phyloP scores from a whole-genome alignment of 53 echinoderm and acorn worm species.

The Antedon mediterranea region DNA sequence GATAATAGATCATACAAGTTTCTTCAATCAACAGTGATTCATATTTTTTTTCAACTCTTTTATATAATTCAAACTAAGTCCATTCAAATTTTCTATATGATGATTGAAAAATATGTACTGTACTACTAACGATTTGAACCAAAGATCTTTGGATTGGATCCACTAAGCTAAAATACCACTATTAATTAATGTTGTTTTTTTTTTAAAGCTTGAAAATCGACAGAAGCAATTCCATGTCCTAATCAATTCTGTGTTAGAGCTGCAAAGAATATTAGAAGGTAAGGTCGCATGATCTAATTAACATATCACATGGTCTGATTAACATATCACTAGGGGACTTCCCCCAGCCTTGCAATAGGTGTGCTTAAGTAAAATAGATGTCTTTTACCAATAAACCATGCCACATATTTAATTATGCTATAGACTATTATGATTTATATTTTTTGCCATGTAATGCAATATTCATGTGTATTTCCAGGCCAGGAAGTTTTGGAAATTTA shows the following conservation, averaged over 20 bases:
- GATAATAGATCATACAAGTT: too few species aligned
- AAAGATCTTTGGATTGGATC: too few species aligned
- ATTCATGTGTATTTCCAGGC: background rate
- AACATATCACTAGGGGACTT: background rate
- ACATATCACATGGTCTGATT: background rate
- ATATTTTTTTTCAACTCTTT: too few species aligned
- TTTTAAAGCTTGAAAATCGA: slow-evolving; percentile 61
- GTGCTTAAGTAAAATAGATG: background rate
- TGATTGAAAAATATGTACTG: too few species aligned
- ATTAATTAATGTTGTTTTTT: background rate
- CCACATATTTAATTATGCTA: background rate
- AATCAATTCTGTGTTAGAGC: slow-evolving; percentile 73
- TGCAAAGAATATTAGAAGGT: slow-evolving; percentile 91
- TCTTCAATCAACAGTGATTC: too few species aligned
- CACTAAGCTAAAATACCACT: too few species aligned
- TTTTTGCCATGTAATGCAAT: background rate
- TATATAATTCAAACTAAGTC: too few species aligned
- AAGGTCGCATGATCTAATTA: too few species aligned
- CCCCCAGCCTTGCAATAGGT: background rate
- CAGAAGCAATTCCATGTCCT: slow-evolving; percentile 92
- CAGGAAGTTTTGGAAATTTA: background rate
- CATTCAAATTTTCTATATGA: too few species aligned
- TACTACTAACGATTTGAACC: too few species aligned
- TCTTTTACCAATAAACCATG: background rate
- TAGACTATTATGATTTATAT: background rate